Percentiles rank a stretch among this genome's conserved stretches.
These are phyloP conservation scores for Lordiphosa collinella DNA, from an alignment of 1,140 invertebrate genomes.

Conservation along the genomic window DNA sequence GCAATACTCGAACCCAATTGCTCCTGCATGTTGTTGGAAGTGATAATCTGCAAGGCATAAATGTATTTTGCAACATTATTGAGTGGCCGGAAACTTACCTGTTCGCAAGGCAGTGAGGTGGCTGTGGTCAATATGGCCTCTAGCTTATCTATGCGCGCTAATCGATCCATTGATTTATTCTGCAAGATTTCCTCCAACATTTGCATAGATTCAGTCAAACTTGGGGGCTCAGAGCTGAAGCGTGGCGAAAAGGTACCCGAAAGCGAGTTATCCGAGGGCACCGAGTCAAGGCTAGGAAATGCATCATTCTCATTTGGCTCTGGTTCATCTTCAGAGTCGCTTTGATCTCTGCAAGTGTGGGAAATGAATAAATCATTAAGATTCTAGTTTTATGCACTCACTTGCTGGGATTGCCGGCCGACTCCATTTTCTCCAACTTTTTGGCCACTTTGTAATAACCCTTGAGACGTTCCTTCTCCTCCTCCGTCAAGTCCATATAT, in stretches of 20 bases:
- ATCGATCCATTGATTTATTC: slow-evolving; percentile 89
- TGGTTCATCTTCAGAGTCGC: slow-evolving; percentile 85
- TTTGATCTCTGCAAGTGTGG: slow-evolving; percentile 81
- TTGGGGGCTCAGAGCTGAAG: slow-evolving; percentile 88
- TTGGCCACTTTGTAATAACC: slow-evolving; percentile 95
- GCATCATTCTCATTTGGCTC: slow-evolving; percentile 85
- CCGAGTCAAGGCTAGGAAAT: slow-evolving; percentile 88
- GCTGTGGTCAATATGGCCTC: slow-evolving; percentile 91
- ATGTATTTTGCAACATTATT: not conserved
- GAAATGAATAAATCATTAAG: not conserved
- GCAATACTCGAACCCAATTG: slow-evolving; percentile 72
- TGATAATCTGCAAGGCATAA: slow-evolving; percentile 64
- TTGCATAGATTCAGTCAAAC: slow-evolving; percentile 94
- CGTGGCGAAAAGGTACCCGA: slow-evolving; percentile 85
- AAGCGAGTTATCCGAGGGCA: slow-evolving; percentile 85
- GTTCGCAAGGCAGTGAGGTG: slow-evolving; percentile 82
- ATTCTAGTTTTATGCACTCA: slow-evolving; percentile 36
- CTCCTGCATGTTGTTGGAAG: slow-evolving; percentile 71
- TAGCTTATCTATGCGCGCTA: slow-evolving; percentile 92
- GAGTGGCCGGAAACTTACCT: slow-evolving; percentile 32
- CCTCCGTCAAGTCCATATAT: slow-evolving; percentile 94
- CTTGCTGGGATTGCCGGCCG: slow-evolving; percentile 83
- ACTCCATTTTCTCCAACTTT: slow-evolving; percentile 94
- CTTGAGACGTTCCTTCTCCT: slow-evolving; percentile 95
- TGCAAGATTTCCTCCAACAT: slow-evolving; percentile 92